A percentile compares a stretch with the other conserved stretches of the same genome.
Evolutionary conservation across 2,113 vertebrate genomes (phyloP).

Genomic region (Carassius carassius): DNA sequence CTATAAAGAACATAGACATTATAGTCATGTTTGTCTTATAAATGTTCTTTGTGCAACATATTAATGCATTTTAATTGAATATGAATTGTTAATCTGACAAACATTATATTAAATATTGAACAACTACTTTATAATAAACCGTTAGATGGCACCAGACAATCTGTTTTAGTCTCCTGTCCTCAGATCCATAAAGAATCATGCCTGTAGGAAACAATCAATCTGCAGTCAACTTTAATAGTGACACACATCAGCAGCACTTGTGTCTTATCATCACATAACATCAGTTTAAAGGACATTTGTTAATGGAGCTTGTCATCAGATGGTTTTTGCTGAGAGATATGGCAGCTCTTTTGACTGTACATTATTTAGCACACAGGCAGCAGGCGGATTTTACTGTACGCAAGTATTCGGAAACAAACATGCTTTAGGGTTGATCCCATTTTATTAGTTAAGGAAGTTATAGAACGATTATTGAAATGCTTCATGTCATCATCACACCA

Average conservation of each 20-base stretch:
- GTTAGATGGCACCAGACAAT: not conserved
- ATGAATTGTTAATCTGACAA: not conserved
- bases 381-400: not conserved
- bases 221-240: not conserved
- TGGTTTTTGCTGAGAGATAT: constrained; percentile 5
- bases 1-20: no score
- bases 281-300: not conserved
- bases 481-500: not conserved
- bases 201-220: not conserved
- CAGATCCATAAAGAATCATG: not conserved
- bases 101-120: not conserved
- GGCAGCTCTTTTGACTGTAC: not conserved
- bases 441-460: not conserved
- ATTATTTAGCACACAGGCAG: not conserved
- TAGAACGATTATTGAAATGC: not conserved
- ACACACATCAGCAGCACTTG: constrained; percentile 12
- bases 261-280: constrained; percentile 21
- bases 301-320: constrained; percentile 20
- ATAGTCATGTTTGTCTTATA: not conserved
- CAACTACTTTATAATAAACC: not conserved
- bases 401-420: not conserved
- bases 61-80: not conserved
- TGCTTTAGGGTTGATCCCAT: not conserved
- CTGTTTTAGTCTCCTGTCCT: not conserved
- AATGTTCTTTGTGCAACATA: not conserved